Conservation (phyloP, 2,888 invertebrate species). For the Empis stercorea region DNA sequence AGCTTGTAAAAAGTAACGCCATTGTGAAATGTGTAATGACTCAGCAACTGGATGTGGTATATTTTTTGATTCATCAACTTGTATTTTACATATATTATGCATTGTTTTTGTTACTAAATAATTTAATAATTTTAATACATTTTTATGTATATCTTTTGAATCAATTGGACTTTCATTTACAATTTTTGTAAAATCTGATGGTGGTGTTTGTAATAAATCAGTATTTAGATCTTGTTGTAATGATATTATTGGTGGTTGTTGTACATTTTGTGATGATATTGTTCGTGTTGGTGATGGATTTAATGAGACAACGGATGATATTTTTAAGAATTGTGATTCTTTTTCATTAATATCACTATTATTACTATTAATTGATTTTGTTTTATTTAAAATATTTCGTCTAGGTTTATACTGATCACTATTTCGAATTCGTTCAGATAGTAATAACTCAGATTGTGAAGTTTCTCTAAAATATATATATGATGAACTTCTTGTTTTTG, state of each 20-base stretch:
- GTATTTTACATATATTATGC: slow-evolving; percentile 18
- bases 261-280: slow-evolving; percentile 7
- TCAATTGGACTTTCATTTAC: no score
- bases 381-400: no score
- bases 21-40: slow-evolving; percentile 11
- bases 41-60: slow-evolving; percentile 22
- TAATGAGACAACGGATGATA: neutral
- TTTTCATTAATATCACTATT: neutral
- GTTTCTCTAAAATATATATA: slow-evolving; percentile 17
- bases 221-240: slow-evolving; percentile 11
- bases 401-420: slow-evolving; percentile 18
- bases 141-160: neutral
- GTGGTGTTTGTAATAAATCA: neutral
- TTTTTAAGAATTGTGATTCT: neutral
- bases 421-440: slow-evolving; percentile 19
- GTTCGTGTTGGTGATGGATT: neutral
- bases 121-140: slow-evolving; percentile 8
- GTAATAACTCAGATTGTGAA: slow-evolving; percentile 14
- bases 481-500: neutral
- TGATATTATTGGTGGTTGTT: slow-evolving; percentile 22
- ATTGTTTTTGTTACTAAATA: slow-evolving; percentile 11
- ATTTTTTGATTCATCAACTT: slow-evolving; percentile 27
- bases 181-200: neutral
- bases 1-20: slow-evolving; percentile 15
- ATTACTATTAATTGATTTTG: neutral